These are phyloP conservation scores for Nannoperca obscura DNA, from an alignment of 2,797 vertebrate species.

Conservation along the genomic window DNA sequence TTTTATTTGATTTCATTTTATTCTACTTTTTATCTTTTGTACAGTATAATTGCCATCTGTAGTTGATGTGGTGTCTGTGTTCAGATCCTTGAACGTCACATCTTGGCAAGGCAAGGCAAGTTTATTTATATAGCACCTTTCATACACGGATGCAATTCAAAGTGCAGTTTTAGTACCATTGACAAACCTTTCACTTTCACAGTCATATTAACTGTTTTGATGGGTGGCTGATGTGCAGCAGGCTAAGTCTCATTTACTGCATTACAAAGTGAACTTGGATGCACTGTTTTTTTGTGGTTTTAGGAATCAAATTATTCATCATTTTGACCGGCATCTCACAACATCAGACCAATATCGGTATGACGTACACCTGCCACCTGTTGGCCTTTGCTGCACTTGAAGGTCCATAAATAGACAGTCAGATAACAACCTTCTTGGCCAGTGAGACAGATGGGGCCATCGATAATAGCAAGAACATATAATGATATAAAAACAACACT, in stretches of 20 bases:
- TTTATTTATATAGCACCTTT: too few species aligned
- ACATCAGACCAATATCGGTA: background rate
- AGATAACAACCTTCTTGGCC: background rate
- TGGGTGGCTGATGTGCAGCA: background rate
- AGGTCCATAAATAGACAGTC: background rate
- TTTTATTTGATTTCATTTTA: background rate
- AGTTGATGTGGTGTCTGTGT: background rate
- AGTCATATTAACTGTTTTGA: background rate
- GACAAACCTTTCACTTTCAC: background rate
- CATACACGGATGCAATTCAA: too few species aligned
- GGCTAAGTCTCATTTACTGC: slow-evolving; percentile 11
- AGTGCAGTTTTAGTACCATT: background rate
- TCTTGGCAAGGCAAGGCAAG: too few species aligned
- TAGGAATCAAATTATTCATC: background rate
- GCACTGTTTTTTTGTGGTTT: slow-evolving; percentile 10
- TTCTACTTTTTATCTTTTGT: background rate
- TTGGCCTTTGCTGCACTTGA: slow-evolving; percentile 19
- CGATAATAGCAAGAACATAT: too few species aligned
- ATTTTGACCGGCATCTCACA: background rate
- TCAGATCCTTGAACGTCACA: background rate
- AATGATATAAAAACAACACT: background rate
- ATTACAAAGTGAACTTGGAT: slow-evolving; percentile 6
- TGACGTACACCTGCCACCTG: slow-evolving; percentile 26
- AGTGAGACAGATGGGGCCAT: background rate
- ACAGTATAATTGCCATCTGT: background rate